A percentile compares a stretch with the other conserved stretches of the same genome.
Conservation (phyloP, 2,113 vertebrate genomes). For the Cochlearius cochlearius region DNA sequence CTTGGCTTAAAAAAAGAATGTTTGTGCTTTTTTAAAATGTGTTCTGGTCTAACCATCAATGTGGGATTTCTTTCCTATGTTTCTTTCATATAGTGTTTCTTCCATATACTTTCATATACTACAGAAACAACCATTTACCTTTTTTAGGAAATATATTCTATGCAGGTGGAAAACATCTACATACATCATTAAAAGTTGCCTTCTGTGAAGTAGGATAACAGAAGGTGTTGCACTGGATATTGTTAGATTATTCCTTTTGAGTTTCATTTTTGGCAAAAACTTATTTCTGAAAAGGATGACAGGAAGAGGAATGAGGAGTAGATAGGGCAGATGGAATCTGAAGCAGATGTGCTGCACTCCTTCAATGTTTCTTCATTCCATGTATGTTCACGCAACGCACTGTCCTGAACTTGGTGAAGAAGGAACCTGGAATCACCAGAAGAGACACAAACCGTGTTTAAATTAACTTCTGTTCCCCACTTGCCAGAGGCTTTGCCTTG, state of each 20-base stretch:
- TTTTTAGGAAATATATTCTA: neutral
- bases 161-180: neutral
- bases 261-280: neutral
- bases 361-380: neutral
- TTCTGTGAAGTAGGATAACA: neutral
- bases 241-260: neutral
- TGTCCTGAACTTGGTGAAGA: neutral
- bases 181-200: neutral
- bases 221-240: neutral
- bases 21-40: neutral
- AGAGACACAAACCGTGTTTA: neutral
- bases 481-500: neutral
- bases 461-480: neutral
- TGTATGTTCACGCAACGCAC: neutral
- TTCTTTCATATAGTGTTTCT: neutral
- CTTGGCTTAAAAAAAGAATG: neutral
- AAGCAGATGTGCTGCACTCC: neutral
- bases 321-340: neutral
- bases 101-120: neutral
- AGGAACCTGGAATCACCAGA: neutral
- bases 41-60: neutral
- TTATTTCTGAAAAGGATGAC: neutral
- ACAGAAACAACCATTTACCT: neutral
- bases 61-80: neutral
- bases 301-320: neutral